Evolutionary conservation across 2,113 vertebrate genomes (phyloP), one percentile per base, ranked within the genome.

Genomic region (Mustela lutreola): DNA sequence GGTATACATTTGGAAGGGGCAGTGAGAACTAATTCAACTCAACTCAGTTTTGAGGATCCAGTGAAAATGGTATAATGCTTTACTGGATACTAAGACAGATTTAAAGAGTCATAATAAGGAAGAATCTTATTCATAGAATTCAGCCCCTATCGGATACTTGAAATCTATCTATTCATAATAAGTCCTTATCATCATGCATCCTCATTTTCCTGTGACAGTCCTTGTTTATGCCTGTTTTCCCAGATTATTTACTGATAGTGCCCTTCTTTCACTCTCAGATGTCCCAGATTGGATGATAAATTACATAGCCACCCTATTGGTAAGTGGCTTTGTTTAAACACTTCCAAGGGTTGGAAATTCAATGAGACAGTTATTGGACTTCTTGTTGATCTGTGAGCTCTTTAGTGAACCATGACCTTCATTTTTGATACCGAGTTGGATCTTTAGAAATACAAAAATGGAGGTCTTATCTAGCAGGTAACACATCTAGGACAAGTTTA

Each of bases 401-500:
- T 95, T 75, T 78, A 71, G 36, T 76, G 24, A 79, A 80, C 7
- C 1, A 11, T 92, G 63, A 78, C 58, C 48, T 89, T 7, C 16
- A 79, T 83, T 94, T 98, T 95, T 79, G 36, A 62, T 88, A 70
- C 33, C 26, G 11, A 70, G 5, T 12, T 12, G 15, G 15, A 93
- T 87, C 73, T 95, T 95, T 65, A 53, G 78, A 78, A 91, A 79
- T 39, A 73, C 65, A 95, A 76, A 94, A 95, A 76, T 78, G 42
- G 31, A 89, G 70, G 15, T 62, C n/a, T 48, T 65, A 75, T 33
- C 15, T 62, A 63, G 36, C 50, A 63, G 2, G 15, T 91, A 76
- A 14, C 21, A 87, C 75, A 91, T 95, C 9, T 16, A 82, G 70
- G 67, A 65, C 36, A 93, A n/a, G 28, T 80, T 88, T 56, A 78